Conservation (phyloP, 2,113 vertebrate genomes). For the Onychostoma macrolepis region DNA sequence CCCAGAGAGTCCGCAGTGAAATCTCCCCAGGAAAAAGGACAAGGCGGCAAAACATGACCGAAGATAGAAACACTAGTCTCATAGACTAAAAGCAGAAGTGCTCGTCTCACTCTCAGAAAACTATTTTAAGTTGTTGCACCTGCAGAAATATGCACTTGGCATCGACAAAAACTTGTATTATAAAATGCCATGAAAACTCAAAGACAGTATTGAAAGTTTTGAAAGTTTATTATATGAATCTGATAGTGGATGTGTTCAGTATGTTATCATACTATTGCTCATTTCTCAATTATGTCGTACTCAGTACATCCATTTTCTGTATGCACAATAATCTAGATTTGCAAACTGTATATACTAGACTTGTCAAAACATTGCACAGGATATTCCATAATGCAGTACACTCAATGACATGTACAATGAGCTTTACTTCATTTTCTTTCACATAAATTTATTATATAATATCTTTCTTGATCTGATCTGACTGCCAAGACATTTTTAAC, state of each 20-base stretch:
- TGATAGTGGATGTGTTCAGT: too few relatives aligned
- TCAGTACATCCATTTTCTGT: neutral
- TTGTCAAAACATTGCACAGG: neutral
- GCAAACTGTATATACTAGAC: neutral
- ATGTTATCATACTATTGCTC: neutral
- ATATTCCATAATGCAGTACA: neutral
- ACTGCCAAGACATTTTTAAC: neutral
- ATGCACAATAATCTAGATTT: neutral
- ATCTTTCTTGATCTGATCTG: neutral
- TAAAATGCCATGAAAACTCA: neutral
- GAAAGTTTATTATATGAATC: too few relatives aligned
- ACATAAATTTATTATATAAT: neutral
- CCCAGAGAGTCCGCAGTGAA: neutral
- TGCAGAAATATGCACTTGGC: conserved; percentile 9
- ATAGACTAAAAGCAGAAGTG: conserved; percentile 18
- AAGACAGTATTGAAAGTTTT: neutral
- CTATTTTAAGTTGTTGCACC: conserved; percentile 42
- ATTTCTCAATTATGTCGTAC: neutral
- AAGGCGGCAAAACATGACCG: conserved; percentile 5
- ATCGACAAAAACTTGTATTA: neutral
- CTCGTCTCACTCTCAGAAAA: neutral
- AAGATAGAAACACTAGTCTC: conserved; percentile 5
- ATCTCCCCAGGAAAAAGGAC: neutral
- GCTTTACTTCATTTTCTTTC: neutral
- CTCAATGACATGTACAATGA: neutral